Percentiles rank a stretch among this genome's conserved stretches.
These are phyloP conservation scores for Sisor rabdophorus DNA, from an alignment of 2,113 vertebrate genomes.

Conservation along the genomic window DNA sequence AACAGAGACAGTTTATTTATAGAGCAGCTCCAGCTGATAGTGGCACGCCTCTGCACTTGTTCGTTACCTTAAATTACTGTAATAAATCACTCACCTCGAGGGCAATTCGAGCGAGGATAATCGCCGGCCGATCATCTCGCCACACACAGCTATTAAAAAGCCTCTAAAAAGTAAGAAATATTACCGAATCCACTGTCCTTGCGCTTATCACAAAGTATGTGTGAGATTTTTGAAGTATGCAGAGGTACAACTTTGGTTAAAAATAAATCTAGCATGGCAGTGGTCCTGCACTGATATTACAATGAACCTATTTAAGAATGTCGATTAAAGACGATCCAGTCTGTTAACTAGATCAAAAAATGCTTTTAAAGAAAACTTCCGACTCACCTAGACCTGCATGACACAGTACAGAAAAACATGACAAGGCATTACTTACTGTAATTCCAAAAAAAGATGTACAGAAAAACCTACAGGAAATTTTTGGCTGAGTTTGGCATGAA, in stretches of 20 bases:
- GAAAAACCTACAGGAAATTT: not conserved
- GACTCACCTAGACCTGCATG: not conserved
- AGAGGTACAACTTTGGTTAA: not conserved
- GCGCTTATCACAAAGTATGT: not conserved
- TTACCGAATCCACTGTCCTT: not conserved
- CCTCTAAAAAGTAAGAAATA: conserved; percentile 15
- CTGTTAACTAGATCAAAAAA: conserved; percentile 13
- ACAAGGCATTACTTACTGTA: not conserved
- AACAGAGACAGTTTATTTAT: conserved; percentile 51
- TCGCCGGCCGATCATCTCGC: conserved; percentile 37
- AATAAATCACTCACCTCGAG: conserved; percentile 54
- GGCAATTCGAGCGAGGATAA: conserved; percentile 43
- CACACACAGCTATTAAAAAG: conserved; percentile 48
- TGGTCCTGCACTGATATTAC: not conserved
- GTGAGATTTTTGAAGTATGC: not conserved
- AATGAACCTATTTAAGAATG: not conserved
- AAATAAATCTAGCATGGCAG: no score
- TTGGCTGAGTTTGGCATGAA: not conserved
- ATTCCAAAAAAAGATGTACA: not conserved
- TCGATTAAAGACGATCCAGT: not conserved
- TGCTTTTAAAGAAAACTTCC: not conserved
- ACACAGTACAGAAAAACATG: not conserved
- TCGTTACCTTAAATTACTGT: conserved; percentile 56
- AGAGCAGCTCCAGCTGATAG: conserved; percentile 43
- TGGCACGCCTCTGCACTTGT: conserved; percentile 38